Conservation (phyloP, 2,888 invertebrate species). For the Drosophila cracens region DNA sequence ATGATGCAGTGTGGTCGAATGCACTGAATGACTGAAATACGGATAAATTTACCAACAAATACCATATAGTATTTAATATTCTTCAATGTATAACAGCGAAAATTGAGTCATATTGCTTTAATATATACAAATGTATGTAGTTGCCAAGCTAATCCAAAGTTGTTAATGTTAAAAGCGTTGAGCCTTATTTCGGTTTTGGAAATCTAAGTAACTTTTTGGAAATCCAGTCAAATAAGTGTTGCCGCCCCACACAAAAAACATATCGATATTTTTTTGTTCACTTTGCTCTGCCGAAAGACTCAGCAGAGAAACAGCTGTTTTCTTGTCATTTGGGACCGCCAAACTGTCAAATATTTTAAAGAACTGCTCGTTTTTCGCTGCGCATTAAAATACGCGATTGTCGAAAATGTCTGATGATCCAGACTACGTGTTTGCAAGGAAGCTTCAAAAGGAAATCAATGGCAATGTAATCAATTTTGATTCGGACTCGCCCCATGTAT, state of each 20-base stretch:
- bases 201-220: too few species aligned
- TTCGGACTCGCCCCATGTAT: constrained; percentile 9
- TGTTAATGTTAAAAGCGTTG: neutral
- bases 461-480: too few species aligned
- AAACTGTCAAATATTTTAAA: constrained; percentile 41
- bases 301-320: constrained; percentile 26
- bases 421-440: too few species aligned
- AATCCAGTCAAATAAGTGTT: neutral
- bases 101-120: neutral
- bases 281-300: constrained; percentile 1
- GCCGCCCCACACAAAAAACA: neutral
- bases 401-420: too few species aligned
- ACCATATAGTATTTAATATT: constrained; percentile 4
- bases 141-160: neutral
- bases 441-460: too few species aligned
- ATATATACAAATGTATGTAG: neutral
- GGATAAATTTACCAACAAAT: constrained; percentile 6
- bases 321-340: constrained; percentile 21
- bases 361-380: constrained; percentile 14
- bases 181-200: neutral
- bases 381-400: neutral
- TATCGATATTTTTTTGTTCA: neutral
- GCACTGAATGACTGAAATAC: too few species aligned
- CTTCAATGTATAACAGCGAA: neutral
- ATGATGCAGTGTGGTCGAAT: too few species aligned